Evolutionary conservation across 2,797 vertebrate species (phyloP).

Genomic region (Tympanoctomys barrerae): DNA sequence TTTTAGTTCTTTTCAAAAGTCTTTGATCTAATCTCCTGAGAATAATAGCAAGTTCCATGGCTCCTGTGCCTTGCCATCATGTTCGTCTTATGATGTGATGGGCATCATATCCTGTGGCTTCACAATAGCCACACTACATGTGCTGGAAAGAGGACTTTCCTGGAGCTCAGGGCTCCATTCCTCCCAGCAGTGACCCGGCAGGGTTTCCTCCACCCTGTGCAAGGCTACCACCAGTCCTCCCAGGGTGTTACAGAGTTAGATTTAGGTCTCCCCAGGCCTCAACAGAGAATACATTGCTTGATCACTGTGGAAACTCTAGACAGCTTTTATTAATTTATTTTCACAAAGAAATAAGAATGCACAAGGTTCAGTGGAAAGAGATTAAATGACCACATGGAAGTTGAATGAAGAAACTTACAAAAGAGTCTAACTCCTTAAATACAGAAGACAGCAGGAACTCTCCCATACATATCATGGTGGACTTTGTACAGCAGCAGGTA

Average conservation of each 20-base stretch:
- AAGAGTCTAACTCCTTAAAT: not conserved
- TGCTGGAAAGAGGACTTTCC: not conserved
- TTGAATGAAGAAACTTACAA: not conserved
- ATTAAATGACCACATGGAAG: slow-evolving; percentile 46
- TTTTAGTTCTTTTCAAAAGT: slow-evolving; percentile 39
- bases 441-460: not conserved
- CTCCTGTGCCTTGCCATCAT: slow-evolving; percentile 7
- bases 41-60: slow-evolving; percentile 8
- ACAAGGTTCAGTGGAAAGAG: not conserved
- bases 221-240: not conserved
- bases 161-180: not conserved
- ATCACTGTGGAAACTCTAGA: not conserved
- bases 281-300: not conserved
- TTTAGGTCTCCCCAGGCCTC: not conserved
- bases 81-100: slow-evolving; percentile 33
- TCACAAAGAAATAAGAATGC: slow-evolving; percentile 40
- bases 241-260: not conserved
- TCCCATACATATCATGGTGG: not conserved
- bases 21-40: slow-evolving; percentile 9
- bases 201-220: not conserved
- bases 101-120: not conserved
- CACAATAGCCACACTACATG: not conserved
- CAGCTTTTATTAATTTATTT: slow-evolving; percentile 54
- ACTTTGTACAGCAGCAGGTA: not conserved
- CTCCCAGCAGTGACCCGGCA: not conserved